Percentiles rank a stretch among this genome's conserved stretches.
Evolutionary conservation across 1,140 invertebrate genomes (phyloP).

Genomic region (Bombus superbus): DNA sequence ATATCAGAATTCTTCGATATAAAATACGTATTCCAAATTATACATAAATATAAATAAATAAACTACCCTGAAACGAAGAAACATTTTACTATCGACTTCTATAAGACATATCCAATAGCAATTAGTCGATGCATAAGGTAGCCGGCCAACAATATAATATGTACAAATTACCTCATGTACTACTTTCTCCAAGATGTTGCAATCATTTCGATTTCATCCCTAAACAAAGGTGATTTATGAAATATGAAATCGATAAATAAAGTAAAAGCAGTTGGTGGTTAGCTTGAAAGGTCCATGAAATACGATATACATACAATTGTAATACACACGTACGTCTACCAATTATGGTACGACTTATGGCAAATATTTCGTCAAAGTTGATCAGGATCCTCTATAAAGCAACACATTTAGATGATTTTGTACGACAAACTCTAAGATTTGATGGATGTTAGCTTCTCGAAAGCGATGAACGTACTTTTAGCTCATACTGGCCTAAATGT

Average conservation of each 20-base stretch:
- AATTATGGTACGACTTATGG: background rate
- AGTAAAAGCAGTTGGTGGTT: background rate
- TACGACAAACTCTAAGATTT: background rate
- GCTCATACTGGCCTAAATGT: slow-evolving; percentile 46
- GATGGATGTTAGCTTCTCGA: background rate
- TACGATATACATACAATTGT: background rate
- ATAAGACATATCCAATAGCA: background rate
- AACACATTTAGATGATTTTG: slow-evolving; percentile 15
- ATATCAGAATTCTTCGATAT: background rate
- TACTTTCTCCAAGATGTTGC: background rate
- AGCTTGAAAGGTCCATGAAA: background rate
- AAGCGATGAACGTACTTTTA: background rate
- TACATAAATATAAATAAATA: background rate
- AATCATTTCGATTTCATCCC: background rate
- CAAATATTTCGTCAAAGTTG: background rate
- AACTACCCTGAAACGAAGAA: background rate
- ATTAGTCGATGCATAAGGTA: background rate
- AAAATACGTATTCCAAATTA: background rate
- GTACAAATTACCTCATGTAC: background rate
- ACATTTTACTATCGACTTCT: background rate
- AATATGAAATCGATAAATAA: background rate
- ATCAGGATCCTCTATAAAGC: slow-evolving; percentile 15
- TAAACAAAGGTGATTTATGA: background rate
- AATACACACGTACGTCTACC: slow-evolving; percentile 32
- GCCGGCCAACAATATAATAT: background rate